These are phyloP conservation scores for Protonibea diacanthus DNA, from an alignment of 2,797 vertebrate genomes.

Conservation along the genomic window DNA sequence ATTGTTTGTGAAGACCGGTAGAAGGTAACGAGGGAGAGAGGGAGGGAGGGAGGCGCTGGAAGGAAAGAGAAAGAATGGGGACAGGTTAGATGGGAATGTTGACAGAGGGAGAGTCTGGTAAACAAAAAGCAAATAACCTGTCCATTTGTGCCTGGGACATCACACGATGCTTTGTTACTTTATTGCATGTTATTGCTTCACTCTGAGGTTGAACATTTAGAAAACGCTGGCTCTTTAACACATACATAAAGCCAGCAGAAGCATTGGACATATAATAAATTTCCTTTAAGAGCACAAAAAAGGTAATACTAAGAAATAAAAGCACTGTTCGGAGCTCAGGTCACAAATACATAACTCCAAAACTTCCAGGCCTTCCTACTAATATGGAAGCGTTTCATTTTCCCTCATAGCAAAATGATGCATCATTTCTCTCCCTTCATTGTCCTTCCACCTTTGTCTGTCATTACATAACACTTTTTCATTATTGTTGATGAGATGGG, in stretches of 20 bases:
- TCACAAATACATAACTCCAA: background rate
- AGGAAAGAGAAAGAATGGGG: slow-evolving; percentile 42
- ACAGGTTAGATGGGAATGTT: slow-evolving; percentile 9
- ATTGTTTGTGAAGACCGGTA: background rate
- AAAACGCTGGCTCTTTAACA: background rate
- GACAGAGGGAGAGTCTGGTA: slow-evolving; percentile 10
- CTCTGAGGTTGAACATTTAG: background rate
- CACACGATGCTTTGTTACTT: background rate
- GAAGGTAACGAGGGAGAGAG: slow-evolving; percentile 14
- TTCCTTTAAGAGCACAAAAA: background rate
- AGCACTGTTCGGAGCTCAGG: background rate
- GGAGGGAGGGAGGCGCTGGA: slow-evolving; percentile 5
- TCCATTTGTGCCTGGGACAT: background rate
- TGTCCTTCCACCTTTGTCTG: slow-evolving; percentile 13
- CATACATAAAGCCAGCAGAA: slow-evolving; percentile 2
- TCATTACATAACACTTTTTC: background rate
- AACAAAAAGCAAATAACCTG: slow-evolving; percentile 19
- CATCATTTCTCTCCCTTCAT: slow-evolving; percentile 3
- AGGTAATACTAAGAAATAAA: slow-evolving; percentile 1
- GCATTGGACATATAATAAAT: background rate
- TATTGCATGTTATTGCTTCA: background rate
- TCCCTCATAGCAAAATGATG: slow-evolving; percentile 4
- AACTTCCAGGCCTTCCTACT: slow-evolving; percentile 15
- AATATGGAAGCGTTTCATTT: slow-evolving; percentile 16
- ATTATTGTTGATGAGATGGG: background rate